phyloP scores from a whole-genome alignment of 92 coral and sea anemone genomes.

The Porites rus region DNA sequence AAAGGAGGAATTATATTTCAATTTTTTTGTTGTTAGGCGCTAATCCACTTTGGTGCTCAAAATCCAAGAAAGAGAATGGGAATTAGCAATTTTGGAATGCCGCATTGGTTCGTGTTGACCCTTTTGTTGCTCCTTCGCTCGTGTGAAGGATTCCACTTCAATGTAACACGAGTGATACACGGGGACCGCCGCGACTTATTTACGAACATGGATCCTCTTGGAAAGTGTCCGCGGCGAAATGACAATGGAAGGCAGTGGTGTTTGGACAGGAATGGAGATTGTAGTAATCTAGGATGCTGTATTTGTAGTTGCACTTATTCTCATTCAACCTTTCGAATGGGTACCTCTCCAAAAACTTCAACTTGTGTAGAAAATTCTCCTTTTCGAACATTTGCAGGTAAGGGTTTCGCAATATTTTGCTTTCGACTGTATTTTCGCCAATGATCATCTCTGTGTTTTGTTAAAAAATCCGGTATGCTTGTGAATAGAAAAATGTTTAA shows the following conservation, averaged over 20 bases:
- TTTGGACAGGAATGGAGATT: not conserved
- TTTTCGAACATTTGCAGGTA: slow-evolving; percentile 18
- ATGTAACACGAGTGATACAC: slow-evolving; percentile 7
- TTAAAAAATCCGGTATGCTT: not conserved
- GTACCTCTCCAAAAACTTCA: not conserved
- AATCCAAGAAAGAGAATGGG: not conserved
- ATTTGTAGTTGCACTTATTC: slow-evolving; percentile 4
- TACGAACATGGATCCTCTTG: slow-evolving; percentile 27
- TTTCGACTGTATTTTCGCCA: not conserved
- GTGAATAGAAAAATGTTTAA: not conserved
- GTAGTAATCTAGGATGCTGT: slow-evolving; percentile 36
- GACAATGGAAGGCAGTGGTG: slow-evolving; percentile 37
- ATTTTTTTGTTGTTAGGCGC: not conserved
- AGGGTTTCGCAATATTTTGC: not conserved
- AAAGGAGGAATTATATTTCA: slow-evolving; percentile 28
- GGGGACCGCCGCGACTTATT: not conserved
- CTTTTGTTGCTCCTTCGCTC: not conserved
- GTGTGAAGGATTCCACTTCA: slow-evolving; percentile 19
- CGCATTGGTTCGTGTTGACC: not conserved
- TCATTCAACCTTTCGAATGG: slow-evolving; percentile 27
- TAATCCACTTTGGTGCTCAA: not conserved
- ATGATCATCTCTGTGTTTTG: not conserved
- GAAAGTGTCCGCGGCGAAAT: slow-evolving; percentile 2
- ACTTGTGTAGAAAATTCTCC: slow-evolving; percentile 16
- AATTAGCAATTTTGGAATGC: slow-evolving; percentile 2